Base-by-base conservation (phyloP, 2,888 invertebrate genomes). In the Drosophila leonis region DNA sequence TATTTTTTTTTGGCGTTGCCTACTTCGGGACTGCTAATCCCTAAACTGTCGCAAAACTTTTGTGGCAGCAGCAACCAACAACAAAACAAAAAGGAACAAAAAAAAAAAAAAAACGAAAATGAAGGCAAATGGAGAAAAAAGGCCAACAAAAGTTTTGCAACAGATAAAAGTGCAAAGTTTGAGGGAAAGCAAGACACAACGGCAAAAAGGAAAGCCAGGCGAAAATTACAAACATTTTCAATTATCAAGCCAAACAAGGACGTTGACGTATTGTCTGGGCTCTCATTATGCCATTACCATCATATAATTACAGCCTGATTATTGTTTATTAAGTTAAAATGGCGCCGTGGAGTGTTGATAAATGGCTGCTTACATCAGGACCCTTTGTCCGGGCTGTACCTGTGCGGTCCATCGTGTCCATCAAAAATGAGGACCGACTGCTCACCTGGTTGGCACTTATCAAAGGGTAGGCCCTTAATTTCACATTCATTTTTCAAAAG, bases 1-100 rank as follows among this genome's bases (percentile, higher is more conserved):
- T 61, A 33, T 46, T 33, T 59, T 66, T 48, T 51, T 51, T 60
- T 24, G 54, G 49, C 66, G 63, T 83, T 71, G 83, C 78, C 83
- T 83, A 77, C 82, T 82, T 74, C 75, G 65, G 78, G 69, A 62
- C 77, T 77, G 84, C 79, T 87, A 86, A 86, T 86, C 86, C 88
- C 81, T 88, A 86, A 86, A 88, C 85, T 86, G 86, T 88, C 86
- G 85, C 86, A 82, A 85, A 86, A 86, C 76, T 88, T 86, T 86
- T 86, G 69, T 57, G 44, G 64, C 64, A 68, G 68, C 65, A 55
- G 55, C 72, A 62, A 52, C 66, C 48, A 48, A 42, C 56, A 56
- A 56, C 29, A 57, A 62, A 69, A 59, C 59, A 33, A 62, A 55
- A 63, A 55, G 54, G 39, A 39, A 20, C 24, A n/a, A 24, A 37